phyloP scores from a whole-genome alignment of 1,140 invertebrate genomes.

The Sminthurides bifidus region DNA sequence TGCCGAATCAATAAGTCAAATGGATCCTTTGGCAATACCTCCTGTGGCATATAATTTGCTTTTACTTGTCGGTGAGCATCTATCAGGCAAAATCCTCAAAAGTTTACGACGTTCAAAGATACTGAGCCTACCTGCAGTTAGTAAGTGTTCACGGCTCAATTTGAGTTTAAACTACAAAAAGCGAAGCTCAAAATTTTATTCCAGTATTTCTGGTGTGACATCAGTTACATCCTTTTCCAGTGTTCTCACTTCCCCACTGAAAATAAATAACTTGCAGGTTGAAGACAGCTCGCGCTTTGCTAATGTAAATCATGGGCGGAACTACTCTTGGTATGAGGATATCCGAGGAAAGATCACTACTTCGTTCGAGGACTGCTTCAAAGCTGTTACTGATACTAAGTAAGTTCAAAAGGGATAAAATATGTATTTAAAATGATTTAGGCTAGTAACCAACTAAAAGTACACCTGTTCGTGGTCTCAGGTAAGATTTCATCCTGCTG shows the following conservation, averaged over 20 bases:
- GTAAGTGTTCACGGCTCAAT: background rate
- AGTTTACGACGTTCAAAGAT: background rate
- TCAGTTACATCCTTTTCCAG: background rate
- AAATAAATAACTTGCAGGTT: background rate
- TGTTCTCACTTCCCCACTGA: background rate
- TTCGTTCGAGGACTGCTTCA: background rate
- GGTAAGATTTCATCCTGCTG: slow-evolving; percentile 19
- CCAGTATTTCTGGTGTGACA: no score
- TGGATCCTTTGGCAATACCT: slow-evolving; percentile 8
- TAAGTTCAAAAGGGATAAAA: slow-evolving; percentile 1
- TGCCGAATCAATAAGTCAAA: background rate
- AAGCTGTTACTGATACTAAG: slow-evolving; percentile 3
- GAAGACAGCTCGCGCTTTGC: background rate
- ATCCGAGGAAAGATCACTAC: background rate
- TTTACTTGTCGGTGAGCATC: background rate
- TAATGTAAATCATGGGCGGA: background rate
- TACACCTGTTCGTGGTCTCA: background rate
- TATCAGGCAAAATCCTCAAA: background rate
- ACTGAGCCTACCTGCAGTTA: background rate
- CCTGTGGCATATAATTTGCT: slow-evolving; percentile 17
- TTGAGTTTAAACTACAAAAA: background rate
- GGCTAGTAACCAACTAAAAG: background rate
- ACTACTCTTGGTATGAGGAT: background rate
- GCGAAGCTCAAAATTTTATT: background rate
- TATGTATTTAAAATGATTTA: background rate